Percentiles rank a stretch among this genome's conserved stretches.
Conservation (phyloP, 2,888 invertebrate species). For the Athalia rosae region DNA sequence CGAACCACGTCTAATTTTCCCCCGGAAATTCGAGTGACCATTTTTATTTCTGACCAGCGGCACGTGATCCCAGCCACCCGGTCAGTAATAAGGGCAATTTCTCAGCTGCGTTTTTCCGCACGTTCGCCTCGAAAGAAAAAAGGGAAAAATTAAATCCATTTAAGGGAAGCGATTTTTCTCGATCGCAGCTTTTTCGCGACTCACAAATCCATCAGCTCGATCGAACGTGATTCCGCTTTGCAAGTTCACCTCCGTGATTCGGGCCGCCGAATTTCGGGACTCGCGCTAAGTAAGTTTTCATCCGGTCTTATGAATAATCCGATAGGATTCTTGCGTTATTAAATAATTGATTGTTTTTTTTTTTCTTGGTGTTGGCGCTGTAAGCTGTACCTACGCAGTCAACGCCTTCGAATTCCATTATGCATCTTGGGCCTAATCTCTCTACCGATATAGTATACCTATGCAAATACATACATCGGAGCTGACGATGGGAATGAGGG, state of each 20-base stretch:
- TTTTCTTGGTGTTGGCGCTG: background rate
- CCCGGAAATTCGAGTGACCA: background rate
- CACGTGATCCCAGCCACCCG: background rate
- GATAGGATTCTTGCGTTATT: no score
- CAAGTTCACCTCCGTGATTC: no score
- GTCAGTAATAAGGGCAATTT: background rate
- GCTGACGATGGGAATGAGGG: no score
- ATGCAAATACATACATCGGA: background rate
- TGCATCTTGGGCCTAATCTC: slow-evolving; percentile 2
- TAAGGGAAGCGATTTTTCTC: background rate
- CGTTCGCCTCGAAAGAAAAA: background rate
- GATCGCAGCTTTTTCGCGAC: background rate
- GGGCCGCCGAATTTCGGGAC: no score
- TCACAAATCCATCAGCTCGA: no score
- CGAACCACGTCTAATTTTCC: background rate
- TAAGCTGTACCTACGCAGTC: background rate
- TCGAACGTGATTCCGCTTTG: no score
- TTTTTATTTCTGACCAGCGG: background rate
- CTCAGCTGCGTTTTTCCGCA: background rate
- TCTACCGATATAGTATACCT: background rate
- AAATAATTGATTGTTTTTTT: background rate
- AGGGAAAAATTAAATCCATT: background rate
- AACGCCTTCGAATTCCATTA: background rate
- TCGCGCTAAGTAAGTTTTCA: no score
- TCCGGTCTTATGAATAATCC: no score